Base-by-base conservation (phyloP, 2,888 invertebrate species). In the Melanophora roralis region DNA sequence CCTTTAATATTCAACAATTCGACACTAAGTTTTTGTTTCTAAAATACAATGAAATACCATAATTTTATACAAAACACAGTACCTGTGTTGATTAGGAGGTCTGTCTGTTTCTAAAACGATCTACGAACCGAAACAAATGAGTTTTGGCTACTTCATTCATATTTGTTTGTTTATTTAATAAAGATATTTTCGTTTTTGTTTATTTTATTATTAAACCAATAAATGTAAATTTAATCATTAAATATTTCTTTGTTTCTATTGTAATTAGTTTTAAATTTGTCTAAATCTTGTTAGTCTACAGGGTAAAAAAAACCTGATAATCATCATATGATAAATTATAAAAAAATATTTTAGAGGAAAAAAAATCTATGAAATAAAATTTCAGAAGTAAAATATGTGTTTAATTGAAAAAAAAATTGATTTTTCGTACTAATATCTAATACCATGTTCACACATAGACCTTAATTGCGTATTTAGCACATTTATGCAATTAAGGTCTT, bases 191-290 rank as follows among this genome's bases (percentile, higher is more conserved):
- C 16, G 49, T 45, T 43, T 55, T 49, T 60, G 2, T 47, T 51
- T 40, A 57, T 43, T 65, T 47, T 68, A n/a, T 78, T 64, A 71
- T 76, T 69, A 76, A 57, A 27, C 14, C 62, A 69, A 77, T 71
- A 65, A 71, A 71, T 77, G 65, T 77, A 65, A 77, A 77, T 77
- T 51, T 65, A 62, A 64, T 76, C 69, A 69, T 69, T 64, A 64
- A 69, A 64, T 40, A 21, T 62, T 32, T 38, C 55, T 8, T 19
- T 51, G n/a, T 11, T 47, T 14, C 34, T 19, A 45, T 21, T 11
- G 6, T 27, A 27, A 27, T 5, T 27, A 27, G 3, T 27, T 55
- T 67, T 49, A 9, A 9, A 40, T 23, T 32, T 12, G 43, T 43
- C 34, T 49, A 51, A 49, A 23, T 45, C 53, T 49, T 71, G 65